These are phyloP conservation scores for Seira sanloemensis DNA, from an alignment of 2,888 invertebrate genomes.

Conservation along the genomic window DNA sequence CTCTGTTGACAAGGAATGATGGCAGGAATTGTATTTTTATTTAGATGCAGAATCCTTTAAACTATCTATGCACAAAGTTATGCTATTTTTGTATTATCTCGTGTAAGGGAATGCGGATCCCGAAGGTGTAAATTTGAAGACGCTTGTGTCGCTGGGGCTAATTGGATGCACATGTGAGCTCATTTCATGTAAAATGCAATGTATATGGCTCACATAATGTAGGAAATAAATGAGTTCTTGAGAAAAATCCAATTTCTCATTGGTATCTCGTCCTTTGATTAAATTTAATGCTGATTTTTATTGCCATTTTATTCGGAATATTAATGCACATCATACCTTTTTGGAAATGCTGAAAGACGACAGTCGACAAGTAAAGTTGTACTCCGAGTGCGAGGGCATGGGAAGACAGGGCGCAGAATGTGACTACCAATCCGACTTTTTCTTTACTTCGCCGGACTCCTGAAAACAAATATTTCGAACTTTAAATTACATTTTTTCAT, in stretches of 20 bases:
- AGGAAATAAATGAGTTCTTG: background rate
- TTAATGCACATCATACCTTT: conserved; percentile 44
- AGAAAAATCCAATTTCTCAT: background rate
- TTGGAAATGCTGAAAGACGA: conserved; percentile 72
- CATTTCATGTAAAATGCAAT: conserved; percentile 6
- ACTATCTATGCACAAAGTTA: too few species aligned
- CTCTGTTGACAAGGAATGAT: too few species aligned
- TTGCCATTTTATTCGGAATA: background rate
- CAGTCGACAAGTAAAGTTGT: conserved; percentile 78
- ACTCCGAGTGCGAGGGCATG: conserved; percentile 86
- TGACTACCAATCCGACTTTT: conserved; percentile 78
- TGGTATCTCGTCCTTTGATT: conserved; percentile 7
- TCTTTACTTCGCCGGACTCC: conserved; percentile 70
- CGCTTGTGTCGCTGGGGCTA: background rate
- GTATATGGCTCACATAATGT: background rate
- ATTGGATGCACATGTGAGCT: conserved; percentile 15
- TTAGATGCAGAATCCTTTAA: too few species aligned
- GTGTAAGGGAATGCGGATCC: conserved; percentile 13
- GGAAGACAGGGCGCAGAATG: conserved; percentile 83
- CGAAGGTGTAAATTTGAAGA: conserved; percentile 9
- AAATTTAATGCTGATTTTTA: conserved; percentile 12
- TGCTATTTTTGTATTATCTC: too few species aligned
- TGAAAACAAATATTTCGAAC: too few species aligned
- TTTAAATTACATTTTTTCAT: too few species aligned
- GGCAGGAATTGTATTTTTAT: background rate